Evolutionary conservation across 2,888 invertebrate species (phyloP).

Genomic region (Branchellion lobata): DNA sequence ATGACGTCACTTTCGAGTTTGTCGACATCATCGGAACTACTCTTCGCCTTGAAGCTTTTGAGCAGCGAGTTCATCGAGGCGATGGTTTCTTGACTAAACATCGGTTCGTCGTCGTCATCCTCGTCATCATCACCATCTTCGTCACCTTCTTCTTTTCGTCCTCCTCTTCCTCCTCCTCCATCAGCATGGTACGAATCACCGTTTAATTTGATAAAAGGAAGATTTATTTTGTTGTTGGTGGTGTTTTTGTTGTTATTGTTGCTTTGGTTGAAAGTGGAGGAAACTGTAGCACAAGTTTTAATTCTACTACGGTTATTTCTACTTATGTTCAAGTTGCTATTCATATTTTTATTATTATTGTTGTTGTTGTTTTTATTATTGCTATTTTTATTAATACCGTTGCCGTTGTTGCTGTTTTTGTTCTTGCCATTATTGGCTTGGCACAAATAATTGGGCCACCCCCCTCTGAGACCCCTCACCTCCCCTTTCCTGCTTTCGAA

Average conservation of each 20-base stretch:
- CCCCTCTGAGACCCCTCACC: neutral
- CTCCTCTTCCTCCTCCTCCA: too few species aligned
- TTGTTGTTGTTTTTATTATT: neutral
- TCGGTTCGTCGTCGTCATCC: conserved; percentile 1
- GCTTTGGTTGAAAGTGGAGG: neutral
- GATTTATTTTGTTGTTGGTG: neutral
- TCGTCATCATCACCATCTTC: neutral
- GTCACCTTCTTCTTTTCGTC: neutral
- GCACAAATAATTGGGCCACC: neutral
- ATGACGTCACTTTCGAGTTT: neutral
- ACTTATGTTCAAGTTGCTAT: neutral
- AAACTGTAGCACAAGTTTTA: neutral
- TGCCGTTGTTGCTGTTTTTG: neutral
- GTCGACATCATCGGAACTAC: neutral
- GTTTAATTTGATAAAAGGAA: neutral
- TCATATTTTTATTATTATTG: neutral
- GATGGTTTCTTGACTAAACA: conserved; percentile 8
- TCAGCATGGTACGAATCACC: too few species aligned
- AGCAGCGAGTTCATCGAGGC: neutral
- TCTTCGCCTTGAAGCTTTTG: neutral
- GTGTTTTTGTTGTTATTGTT: neutral
- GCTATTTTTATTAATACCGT: neutral
- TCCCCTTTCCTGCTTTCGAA: neutral
- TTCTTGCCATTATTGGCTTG: neutral
- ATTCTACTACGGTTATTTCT: neutral